Evolutionary conservation across 2,113 vertebrate species (phyloP).

Genomic region (Podarcis raffonei): DNA sequence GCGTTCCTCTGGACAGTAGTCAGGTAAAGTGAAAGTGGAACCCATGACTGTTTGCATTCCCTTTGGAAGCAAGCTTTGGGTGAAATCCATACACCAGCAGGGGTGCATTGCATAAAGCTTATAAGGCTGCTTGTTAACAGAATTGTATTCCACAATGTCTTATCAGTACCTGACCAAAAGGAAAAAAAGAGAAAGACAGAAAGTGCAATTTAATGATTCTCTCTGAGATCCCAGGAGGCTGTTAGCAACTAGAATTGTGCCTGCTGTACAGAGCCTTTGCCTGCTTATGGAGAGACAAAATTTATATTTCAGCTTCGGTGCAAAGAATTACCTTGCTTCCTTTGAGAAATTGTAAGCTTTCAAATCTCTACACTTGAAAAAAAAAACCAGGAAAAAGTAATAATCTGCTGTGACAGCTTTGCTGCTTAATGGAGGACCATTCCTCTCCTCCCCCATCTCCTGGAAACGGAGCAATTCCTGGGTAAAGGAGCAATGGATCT

Average conservation of each 20-base stretch:
- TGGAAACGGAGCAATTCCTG: background rate
- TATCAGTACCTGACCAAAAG: constrained; percentile 47
- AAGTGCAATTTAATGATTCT: constrained; percentile 59
- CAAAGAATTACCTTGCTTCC: background rate
- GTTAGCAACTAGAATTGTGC: constrained; percentile 53
- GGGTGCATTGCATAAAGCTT: constrained; percentile 40
- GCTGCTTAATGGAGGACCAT: background rate
- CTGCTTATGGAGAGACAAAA: constrained; percentile 45
- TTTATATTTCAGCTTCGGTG: background rate
- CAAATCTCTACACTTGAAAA: background rate
- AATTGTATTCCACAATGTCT: constrained; percentile 57
- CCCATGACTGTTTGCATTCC: background rate
- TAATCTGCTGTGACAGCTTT: background rate
- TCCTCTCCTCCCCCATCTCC: background rate
- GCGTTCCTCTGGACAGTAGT: background rate
- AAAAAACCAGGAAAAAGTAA: background rate
- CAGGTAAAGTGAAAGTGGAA: background rate
- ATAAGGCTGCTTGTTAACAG: constrained; percentile 48
- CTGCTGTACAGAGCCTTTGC: constrained; percentile 52
- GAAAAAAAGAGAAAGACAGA: background rate
- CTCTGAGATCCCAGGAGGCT: constrained; percentile 59
- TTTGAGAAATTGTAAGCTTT: background rate
- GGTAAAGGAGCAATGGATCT: background rate
- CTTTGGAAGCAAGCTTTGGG: constrained; percentile 12
- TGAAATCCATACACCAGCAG: constrained; percentile 17